These are phyloP conservation scores for Nemotelus pantherinus DNA, from an alignment of 2,888 invertebrate genomes.

Conservation along the genomic window DNA sequence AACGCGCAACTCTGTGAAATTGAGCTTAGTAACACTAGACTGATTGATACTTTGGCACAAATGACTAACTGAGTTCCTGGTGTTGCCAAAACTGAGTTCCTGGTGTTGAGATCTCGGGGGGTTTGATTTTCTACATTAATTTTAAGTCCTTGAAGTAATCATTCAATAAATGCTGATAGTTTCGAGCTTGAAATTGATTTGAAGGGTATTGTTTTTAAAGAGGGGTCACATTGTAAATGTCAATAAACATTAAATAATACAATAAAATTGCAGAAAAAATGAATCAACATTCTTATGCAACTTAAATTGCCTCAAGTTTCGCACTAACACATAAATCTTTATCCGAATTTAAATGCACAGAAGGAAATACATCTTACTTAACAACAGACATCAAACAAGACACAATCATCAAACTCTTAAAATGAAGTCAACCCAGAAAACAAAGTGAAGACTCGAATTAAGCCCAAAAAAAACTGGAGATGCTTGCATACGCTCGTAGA, in stretches of 20 bases:
- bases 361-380: slow-evolving; percentile 21
- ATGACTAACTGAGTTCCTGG: not conserved
- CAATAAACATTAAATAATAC: too few relatives aligned
- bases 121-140: too few relatives aligned
- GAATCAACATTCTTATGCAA: slow-evolving; percentile 1
- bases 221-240: too few relatives aligned
- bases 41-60: not conserved
- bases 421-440: not conserved
- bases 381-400: not conserved
- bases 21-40: slow-evolving; percentile 19
- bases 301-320: not conserved
- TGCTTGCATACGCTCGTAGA: too few relatives aligned
- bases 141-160: too few relatives aligned
- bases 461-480: not conserved
- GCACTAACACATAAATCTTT: not conserved
- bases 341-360: slow-evolving; percentile 15
- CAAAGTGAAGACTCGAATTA: not conserved
- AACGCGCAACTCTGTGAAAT: slow-evolving; percentile 23
- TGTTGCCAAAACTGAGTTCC: not conserved
- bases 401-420: not conserved
- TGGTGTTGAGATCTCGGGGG: not conserved
- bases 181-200: slow-evolving; percentile 4
- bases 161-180: too few relatives aligned
- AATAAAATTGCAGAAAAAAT: not conserved
- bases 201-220: too few relatives aligned